Percentiles rank a stretch among this genome's conserved stretches.
These are phyloP conservation scores for Acinonyx jubatus DNA, from an alignment of 2,113 vertebrate genomes.

Conservation along the genomic window DNA sequence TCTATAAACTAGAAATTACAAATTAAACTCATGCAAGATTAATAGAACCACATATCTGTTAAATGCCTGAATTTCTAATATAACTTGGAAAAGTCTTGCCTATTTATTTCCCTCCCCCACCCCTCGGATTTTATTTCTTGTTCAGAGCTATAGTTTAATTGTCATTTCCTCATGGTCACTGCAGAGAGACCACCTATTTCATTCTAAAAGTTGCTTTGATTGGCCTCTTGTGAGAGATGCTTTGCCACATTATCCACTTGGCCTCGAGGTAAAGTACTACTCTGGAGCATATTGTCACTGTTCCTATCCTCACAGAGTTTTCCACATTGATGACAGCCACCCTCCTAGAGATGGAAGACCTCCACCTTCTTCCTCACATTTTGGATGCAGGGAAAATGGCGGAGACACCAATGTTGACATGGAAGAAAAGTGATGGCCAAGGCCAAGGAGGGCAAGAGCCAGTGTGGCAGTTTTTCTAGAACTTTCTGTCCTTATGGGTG, in stretches of 20 bases:
- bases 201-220: neutral
- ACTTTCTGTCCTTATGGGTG: neutral
- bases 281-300: neutral
- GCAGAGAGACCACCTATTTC: neutral
- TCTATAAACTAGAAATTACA: neutral
- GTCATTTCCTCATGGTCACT: neutral
- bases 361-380: neutral
- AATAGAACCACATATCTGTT: neutral
- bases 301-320: neutral
- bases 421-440: neutral
- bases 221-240: neutral
- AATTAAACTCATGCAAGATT: neutral
- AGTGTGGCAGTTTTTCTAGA: neutral
- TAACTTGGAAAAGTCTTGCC: neutral
- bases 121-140: neutral
- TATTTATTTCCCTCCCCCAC: neutral
- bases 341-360: neutral
- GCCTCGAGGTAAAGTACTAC: neutral
- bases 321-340: neutral
- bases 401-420: neutral
- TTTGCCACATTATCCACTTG: neutral
- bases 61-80: neutral
- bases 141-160: neutral
- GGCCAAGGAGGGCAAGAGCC: neutral
- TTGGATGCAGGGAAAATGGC: neutral